A percentile compares a stretch with the other conserved stretches of the same genome.
These are phyloP conservation scores for Nasonia giraulti DNA, from an alignment of 1,140 invertebrate genomes.

Conservation along the genomic window DNA sequence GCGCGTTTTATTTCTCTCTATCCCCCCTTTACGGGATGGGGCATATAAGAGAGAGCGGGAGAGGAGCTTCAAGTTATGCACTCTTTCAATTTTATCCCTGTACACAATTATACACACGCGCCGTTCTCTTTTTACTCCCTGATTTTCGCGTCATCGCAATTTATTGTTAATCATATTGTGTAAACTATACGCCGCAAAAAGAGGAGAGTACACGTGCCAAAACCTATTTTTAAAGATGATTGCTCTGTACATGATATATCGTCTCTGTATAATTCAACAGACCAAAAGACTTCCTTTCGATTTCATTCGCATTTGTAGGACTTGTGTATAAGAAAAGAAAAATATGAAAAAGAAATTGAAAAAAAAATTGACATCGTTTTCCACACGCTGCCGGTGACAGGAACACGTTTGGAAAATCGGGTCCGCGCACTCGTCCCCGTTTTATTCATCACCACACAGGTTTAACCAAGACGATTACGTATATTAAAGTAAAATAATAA, in stretches of 20 bases:
- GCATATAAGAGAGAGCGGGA: background rate
- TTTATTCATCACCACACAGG: background rate
- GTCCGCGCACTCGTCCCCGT: background rate
- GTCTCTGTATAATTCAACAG: too few species aligned
- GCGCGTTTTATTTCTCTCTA: background rate
- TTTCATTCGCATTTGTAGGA: background rate
- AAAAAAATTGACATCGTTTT: background rate
- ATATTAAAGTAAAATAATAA: background rate
- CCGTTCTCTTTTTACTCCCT: too few species aligned
- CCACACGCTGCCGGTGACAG: background rate
- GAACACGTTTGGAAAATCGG: background rate
- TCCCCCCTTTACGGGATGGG: too few species aligned
- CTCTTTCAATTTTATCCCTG: background rate
- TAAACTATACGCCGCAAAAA: too few species aligned
- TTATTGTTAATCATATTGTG: too few species aligned
- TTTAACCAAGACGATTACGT: background rate
- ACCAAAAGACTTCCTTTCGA: background rate
- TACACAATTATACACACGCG: too few species aligned
- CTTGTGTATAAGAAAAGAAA: background rate
- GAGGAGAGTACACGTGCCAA: too few species aligned
- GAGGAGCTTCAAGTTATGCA: background rate
- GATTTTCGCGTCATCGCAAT: too few species aligned
- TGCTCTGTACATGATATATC: too few species aligned
- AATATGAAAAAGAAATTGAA: background rate
- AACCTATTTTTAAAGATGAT: too few species aligned